Evolutionary conservation across 2,888 invertebrate species (phyloP).

Genomic region (Helleia helle): DNA sequence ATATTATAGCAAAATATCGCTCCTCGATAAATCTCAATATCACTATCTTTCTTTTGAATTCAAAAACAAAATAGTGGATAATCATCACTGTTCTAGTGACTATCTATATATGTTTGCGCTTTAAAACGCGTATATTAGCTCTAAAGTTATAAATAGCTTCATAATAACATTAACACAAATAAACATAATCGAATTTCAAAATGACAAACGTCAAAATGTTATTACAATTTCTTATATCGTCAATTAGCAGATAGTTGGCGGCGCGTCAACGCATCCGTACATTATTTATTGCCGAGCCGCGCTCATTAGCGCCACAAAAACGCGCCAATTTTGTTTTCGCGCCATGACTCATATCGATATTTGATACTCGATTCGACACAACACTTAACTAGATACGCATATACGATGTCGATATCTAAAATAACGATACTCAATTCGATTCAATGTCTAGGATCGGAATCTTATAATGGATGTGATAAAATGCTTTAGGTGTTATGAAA

Average conservation of each 20-base stretch:
- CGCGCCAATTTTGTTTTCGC: slow-evolving; percentile 36
- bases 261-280: slow-evolving; percentile 39
- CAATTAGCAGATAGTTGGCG: slow-evolving; percentile 36
- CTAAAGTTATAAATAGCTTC: too few relatives aligned
- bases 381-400: slow-evolving; percentile 23
- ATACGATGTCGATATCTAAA: slow-evolving; percentile 17
- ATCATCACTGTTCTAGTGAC: too few relatives aligned
- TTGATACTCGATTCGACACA: slow-evolving; percentile 24
- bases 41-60: too few relatives aligned
- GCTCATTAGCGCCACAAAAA: slow-evolving; percentile 48
- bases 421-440: slow-evolving; percentile 13
- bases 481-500: slow-evolving; percentile 15
- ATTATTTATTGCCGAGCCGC: slow-evolving; percentile 41
- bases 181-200: neutral
- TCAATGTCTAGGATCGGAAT: slow-evolving; percentile 8
- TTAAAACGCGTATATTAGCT: too few relatives aligned
- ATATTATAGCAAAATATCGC: too few relatives aligned
- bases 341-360: slow-evolving; percentile 31
- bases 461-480: slow-evolving; percentile 12
- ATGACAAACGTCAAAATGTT: neutral
- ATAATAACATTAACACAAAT: too few relatives aligned
- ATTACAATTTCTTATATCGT: slow-evolving; percentile 13
- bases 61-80: too few relatives aligned
- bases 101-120: too few relatives aligned
- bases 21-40: too few relatives aligned